Percentiles rank a stretch among this genome's conserved stretches.
Conservation (phyloP, 1,140 invertebrate genomes). For the Aphidius ervi region DNA sequence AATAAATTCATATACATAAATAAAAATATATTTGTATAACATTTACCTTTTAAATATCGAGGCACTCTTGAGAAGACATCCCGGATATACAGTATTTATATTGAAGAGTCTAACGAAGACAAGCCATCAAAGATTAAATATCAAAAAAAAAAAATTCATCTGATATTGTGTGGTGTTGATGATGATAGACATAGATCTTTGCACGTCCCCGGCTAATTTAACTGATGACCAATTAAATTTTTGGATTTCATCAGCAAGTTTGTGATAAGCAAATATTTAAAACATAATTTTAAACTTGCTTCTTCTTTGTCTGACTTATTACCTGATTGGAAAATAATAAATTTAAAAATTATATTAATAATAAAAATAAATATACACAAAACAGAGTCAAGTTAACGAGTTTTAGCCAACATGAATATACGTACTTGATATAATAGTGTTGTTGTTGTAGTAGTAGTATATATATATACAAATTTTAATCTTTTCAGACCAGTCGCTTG, state of each 20-base stretch:
- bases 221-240: conserved; percentile 16
- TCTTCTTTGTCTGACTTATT: too few relatives aligned
- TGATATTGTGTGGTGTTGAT: too few relatives aligned
- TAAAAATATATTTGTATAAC: too few relatives aligned
- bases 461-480: background rate
- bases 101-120: conserved; percentile 1
- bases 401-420: conserved; percentile 1
- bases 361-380: background rate
- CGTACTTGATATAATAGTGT: background rate
- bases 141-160: too few relatives aligned
- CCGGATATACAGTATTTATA: too few relatives aligned
- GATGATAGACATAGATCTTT: conserved; percentile 10
- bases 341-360: background rate
- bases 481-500: conserved; percentile 8
- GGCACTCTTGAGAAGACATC: background rate
- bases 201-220: conserved; percentile 8
- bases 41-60: too few relatives aligned
- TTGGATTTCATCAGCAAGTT: conserved; percentile 8
- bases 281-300: background rate
- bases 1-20: too few relatives aligned
- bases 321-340: too few relatives aligned
- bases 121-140: background rate
- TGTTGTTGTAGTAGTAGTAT: background rate
- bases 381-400: background rate
- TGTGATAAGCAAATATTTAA: conserved; percentile 9